These are phyloP conservation scores for Rhyacichthys aspro DNA, from an alignment of 2,797 vertebrate species.

Conservation along the genomic window DNA sequence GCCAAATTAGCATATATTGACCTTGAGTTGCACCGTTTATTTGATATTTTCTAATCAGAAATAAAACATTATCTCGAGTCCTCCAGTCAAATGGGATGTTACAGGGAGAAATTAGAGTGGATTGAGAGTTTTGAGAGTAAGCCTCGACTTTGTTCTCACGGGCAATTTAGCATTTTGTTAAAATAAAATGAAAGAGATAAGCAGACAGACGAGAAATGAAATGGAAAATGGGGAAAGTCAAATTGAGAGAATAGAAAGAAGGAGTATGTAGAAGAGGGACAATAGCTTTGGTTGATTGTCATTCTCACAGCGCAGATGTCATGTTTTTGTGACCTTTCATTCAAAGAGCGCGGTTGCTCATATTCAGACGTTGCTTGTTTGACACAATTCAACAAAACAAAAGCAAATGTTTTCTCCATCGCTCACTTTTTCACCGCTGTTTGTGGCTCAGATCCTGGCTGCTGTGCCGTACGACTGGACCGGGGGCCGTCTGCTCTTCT, in stretches of 20 bases:
- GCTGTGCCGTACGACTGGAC: slow-evolving; percentile 93
- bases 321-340: neutral
- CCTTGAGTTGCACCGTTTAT: slow-evolving; percentile 36
- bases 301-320: neutral
- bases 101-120: slow-evolving; percentile 14
- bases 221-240: slow-evolving; percentile 4
- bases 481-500: slow-evolving; percentile 89
- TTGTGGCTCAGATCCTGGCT: slow-evolving; percentile 87
- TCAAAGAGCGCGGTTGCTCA: neutral
- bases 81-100: slow-evolving; percentile 41
- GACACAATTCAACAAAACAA: neutral
- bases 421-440: neutral
- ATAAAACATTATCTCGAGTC: slow-evolving; percentile 35
- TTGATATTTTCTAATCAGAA: slow-evolving; percentile 34
- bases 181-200: slow-evolving; percentile 22
- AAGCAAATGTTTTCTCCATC: neutral
- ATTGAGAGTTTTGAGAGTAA: slow-evolving; percentile 11
- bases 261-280: neutral
- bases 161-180: slow-evolving; percentile 34
- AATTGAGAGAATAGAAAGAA: slow-evolving; percentile 7
- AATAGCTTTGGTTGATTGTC: neutral
- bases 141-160: slow-evolving; percentile 22
- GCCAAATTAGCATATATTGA: slow-evolving; percentile 16
- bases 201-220: slow-evolving; percentile 7
- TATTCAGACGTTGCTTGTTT: neutral